Base-by-base conservation (phyloP, 2,888 invertebrate genomes). In the Campoplex capitator region DNA sequence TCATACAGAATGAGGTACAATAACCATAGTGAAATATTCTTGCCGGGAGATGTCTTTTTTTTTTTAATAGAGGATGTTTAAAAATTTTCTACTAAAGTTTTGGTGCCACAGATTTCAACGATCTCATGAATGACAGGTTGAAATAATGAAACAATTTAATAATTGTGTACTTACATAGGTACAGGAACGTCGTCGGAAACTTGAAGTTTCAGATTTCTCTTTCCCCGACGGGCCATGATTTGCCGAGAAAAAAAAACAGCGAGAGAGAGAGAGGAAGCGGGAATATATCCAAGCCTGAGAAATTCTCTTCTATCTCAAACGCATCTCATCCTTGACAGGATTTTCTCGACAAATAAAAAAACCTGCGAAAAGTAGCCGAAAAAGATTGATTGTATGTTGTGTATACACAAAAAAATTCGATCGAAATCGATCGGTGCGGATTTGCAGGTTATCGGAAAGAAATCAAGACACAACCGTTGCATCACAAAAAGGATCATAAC, bases 161-260 rank as follows among this genome's bases (percentile, higher is more conserved):
- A 9, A 48, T 56, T 18, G 23, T n/a, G n/a, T 87, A 94, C 95
- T 93, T 95, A 96, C 96, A 95, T 94, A 88, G 95, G 93, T 45
- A 91, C 90, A 79, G 95, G 95, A 58, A 94, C 92, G 90, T 96
- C 95, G 74, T 95, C 95, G 23, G 95, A 94, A 45, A 96, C 95
- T 89, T 95, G 94, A 35, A 96, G 93, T 92, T 95, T 96, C 84
- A 96, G 94, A 91, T 95, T 95, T 73, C 92, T 89, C 68, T 92
- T 93, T 87, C 93, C 92, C 85, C 92, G 91, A 86, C 92, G 93
- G 88, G 94, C 93, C 94, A 94, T 62, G 62, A 62, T 94, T 80
- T 71, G 65, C 56, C 70, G 48, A 35, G 38, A 35, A 74, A 38
- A 65, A 76, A 51, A n/a, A 48, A 38, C 51, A 62, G 23, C 23